Conservation (phyloP, 64 coral and sea anemone species). For the Dendronephthya gigantea region DNA sequence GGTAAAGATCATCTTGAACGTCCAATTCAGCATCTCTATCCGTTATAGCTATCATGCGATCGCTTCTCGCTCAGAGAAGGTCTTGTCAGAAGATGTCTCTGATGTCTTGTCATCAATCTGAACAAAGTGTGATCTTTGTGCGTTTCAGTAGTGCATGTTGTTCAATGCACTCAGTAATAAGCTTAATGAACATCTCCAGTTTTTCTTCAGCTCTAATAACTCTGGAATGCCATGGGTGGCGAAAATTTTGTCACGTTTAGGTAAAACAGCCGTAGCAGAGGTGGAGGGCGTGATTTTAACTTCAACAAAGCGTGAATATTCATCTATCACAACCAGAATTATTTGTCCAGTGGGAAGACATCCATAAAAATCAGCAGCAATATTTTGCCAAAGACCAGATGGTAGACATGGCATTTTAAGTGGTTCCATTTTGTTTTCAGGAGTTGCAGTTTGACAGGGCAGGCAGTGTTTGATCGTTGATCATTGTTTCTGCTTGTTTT, state of each 20-base stretch:
- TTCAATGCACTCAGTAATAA: too few relatives aligned
- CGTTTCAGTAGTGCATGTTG: too few relatives aligned
- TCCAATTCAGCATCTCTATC: too few relatives aligned
- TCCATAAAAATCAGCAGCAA: neutral
- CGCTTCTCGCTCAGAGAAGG: too few relatives aligned
- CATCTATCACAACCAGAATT: constrained; percentile 16
- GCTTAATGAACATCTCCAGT: too few relatives aligned
- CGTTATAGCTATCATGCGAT: too few relatives aligned
- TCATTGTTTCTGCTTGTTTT: constrained; percentile 11
- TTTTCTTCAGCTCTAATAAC: too few relatives aligned
- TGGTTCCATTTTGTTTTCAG: neutral
- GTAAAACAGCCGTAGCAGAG: constrained; percentile 28
- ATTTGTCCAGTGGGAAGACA: constrained; percentile 6
- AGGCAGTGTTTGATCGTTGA: neutral
- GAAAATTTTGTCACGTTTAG: constrained; percentile 32
- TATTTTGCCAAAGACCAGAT: neutral
- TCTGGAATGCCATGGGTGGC: constrained; percentile 29
- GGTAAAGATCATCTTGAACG: too few relatives aligned
- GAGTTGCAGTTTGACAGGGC: constrained; percentile 14
- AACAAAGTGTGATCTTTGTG: too few relatives aligned
- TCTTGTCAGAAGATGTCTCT: too few relatives aligned
- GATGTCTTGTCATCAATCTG: too few relatives aligned
- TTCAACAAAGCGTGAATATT: constrained; percentile 11
- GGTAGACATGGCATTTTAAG: neutral
- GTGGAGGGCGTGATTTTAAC: constrained; percentile 18